These are phyloP conservation scores for Hylaeus volcanicus DNA, from an alignment of 1,140 invertebrate species.

Conservation along the genomic window DNA sequence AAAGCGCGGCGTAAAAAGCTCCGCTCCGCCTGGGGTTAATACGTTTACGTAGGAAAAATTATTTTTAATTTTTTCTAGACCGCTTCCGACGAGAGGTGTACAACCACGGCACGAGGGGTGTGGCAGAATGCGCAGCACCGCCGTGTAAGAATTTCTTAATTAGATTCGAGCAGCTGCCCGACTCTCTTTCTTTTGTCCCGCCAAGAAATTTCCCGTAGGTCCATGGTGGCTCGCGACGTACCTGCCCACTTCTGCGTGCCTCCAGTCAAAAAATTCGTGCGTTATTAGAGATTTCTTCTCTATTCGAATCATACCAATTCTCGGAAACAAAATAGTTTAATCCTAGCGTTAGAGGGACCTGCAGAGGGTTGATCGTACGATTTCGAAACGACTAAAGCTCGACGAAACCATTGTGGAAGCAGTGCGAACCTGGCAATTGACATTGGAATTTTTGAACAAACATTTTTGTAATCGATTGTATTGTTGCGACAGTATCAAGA, in stretches of 20 bases:
- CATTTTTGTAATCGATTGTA: too few relatives aligned
- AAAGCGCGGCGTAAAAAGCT: slow-evolving; percentile 52
- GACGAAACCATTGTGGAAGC: too few relatives aligned
- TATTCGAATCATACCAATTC: slow-evolving; percentile 8
- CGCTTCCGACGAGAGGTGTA: slow-evolving; percentile 34
- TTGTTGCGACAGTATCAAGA: too few relatives aligned
- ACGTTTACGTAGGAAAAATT: slow-evolving; percentile 71
- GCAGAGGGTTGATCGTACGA: too few relatives aligned
- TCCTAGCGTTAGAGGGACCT: too few relatives aligned
- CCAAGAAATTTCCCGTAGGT: slow-evolving; percentile 53
- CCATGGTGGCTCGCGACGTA: slow-evolving; percentile 6
- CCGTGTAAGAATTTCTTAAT: slow-evolving; percentile 75
- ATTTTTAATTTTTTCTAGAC: slow-evolving; percentile 72
- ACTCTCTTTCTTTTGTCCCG: slow-evolving; percentile 53
- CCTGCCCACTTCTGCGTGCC: not conserved
- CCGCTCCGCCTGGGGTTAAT: slow-evolving; percentile 62
- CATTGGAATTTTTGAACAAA: too few relatives aligned
- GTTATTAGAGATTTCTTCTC: slow-evolving; percentile 50
- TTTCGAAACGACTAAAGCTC: too few relatives aligned
- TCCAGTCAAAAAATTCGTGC: slow-evolving; percentile 42
- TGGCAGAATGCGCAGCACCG: slow-evolving; percentile 52
- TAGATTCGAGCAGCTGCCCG: slow-evolving; percentile 65
- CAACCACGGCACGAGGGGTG: slow-evolving; percentile 16
- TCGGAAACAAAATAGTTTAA: not conserved
- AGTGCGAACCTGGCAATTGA: too few relatives aligned